A percentile compares a stretch with the other conserved stretches of the same genome.
Evolutionary conservation across 1,140 invertebrate species (phyloP).

Genomic region (Drosophila burlai): DNA sequence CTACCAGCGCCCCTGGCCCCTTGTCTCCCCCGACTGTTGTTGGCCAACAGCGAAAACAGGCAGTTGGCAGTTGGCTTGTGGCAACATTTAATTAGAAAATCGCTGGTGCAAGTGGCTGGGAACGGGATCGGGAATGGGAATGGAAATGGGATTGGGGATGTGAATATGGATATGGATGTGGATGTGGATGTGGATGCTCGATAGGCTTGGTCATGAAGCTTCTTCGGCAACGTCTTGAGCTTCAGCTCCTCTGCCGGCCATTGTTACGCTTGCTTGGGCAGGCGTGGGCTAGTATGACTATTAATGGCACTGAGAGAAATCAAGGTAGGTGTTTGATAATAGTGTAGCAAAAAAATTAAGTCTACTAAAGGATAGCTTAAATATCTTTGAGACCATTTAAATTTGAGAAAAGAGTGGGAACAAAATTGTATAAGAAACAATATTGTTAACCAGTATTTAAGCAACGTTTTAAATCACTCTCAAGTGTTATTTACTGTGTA

Average conservation of each 20-base stretch:
- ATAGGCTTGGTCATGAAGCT: constrained; percentile 32
- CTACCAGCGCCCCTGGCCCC: background rate
- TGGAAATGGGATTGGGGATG: constrained; percentile 4
- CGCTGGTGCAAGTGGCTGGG: constrained; percentile 47
- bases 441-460: background rate
- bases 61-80: constrained; percentile 33
- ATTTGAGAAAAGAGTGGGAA: background rate
- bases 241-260: constrained; percentile 19
- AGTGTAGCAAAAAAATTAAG: background rate
- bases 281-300: constrained; percentile 5
- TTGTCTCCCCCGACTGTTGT: background rate
- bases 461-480: background rate
- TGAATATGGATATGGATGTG: constrained; percentile 4
- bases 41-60: constrained; percentile 25
- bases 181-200: constrained; percentile 20
- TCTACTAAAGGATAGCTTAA: too few relatives aligned
- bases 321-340: too few relatives aligned
- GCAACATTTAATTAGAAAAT: constrained; percentile 56
- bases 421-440: background rate
- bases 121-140: constrained; percentile 18
- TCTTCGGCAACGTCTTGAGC: constrained; percentile 5
- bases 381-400: background rate
- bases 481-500: background rate
- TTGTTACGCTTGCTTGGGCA: constrained; percentile 48
- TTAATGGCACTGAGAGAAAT: constrained; percentile 11